Percentiles rank a stretch among this genome's conserved stretches.
Evolutionary conservation across 2,888 invertebrate species (phyloP).

Genomic region (Emmelina monodactyla): DNA sequence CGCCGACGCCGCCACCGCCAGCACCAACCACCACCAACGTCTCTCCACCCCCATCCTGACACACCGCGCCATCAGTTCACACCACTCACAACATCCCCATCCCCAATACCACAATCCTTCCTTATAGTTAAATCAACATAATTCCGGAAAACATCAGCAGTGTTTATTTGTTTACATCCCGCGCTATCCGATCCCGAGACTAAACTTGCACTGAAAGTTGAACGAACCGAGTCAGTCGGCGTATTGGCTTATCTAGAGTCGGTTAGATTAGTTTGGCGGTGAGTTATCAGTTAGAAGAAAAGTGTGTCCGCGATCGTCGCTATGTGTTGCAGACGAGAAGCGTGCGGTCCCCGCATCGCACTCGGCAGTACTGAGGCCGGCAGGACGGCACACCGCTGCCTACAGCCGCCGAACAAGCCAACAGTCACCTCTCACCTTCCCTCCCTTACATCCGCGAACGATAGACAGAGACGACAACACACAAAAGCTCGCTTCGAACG

Average conservation of each 20-base stretch:
- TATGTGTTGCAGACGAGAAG: slow-evolving; percentile 30
- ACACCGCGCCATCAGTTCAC: slow-evolving; percentile 31
- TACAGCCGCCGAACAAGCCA: slow-evolving; percentile 17
- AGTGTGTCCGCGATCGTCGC: slow-evolving; percentile 47
- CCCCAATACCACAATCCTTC: slow-evolving; percentile 25
- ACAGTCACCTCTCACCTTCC: slow-evolving; percentile 19
- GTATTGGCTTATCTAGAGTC: slow-evolving; percentile 52
- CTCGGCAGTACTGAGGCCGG: slow-evolving; percentile 41
- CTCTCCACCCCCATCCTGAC: slow-evolving; percentile 24
- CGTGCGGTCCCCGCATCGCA: slow-evolving; percentile 53
- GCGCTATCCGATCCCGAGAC: slow-evolving; percentile 39
- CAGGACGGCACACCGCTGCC: slow-evolving; percentile 13
- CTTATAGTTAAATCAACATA: slow-evolving; percentile 34
- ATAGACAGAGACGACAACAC: slow-evolving; percentile 36
- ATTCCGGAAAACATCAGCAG: slow-evolving; percentile 45
- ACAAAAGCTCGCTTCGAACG: slow-evolving; percentile 31
- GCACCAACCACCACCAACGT: slow-evolving; percentile 16
- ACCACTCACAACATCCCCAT: slow-evolving; percentile 21
- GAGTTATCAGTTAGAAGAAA: slow-evolving; percentile 53
- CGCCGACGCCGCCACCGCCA: slow-evolving; percentile 48
- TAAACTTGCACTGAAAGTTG: slow-evolving; percentile 34
- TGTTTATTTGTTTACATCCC: slow-evolving; percentile 51
- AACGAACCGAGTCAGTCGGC: slow-evolving; percentile 34
- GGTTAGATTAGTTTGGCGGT: slow-evolving; percentile 45
- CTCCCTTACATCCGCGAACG: slow-evolving; percentile 10